Evolutionary conservation across 1,140 invertebrate species (phyloP).

Genomic region (Drosophila lowei): DNA sequence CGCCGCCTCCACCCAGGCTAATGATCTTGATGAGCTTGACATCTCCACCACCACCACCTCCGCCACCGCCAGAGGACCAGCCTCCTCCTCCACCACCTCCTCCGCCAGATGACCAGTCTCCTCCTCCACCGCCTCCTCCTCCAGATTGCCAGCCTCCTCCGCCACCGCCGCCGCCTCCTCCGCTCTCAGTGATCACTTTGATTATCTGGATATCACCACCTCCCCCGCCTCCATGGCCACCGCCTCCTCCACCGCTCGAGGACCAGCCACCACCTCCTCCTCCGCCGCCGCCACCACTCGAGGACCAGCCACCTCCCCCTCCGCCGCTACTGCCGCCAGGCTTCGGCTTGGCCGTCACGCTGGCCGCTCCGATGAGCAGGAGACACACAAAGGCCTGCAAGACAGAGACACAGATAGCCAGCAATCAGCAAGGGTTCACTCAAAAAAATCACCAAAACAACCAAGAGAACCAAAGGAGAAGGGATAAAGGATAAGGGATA

Average conservation of each 20-base stretch:
- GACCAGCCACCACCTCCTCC: constrained; percentile 58
- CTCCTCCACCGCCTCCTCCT: constrained; percentile 62
- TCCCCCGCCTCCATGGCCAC: constrained; percentile 38
- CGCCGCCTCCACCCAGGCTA: constrained; percentile 4
- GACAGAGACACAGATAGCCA: neutral
- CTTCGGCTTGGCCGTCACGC: constrained; percentile 74
- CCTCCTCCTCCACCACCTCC: constrained; percentile 41
- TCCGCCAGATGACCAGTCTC: constrained; percentile 61
- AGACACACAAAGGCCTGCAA: constrained; percentile 76
- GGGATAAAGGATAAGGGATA: neutral
- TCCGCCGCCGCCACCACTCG: constrained; percentile 53
- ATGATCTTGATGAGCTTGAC: no score
- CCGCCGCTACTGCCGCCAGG: constrained; percentile 37
- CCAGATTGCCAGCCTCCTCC: constrained; percentile 46
- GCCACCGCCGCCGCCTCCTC: constrained; percentile 55
- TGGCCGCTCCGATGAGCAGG: constrained; percentile 68
- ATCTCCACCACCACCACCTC: constrained; percentile 13
- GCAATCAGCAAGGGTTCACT: neutral
- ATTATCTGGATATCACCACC: constrained; percentile 64
- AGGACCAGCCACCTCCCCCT: constrained; percentile 58
- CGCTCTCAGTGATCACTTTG: constrained; percentile 54
- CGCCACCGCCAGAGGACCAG: constrained; percentile 14
- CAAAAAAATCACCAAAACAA: constrained; percentile 3
- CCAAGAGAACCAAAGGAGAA: constrained; percentile 9
- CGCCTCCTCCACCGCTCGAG: constrained; percentile 20